A percentile compares a stretch with the other conserved stretches of the same genome.
phyloP scores from a whole-genome alignment of 2,113 vertebrate genomes.

The Perca flavescens region DNA sequence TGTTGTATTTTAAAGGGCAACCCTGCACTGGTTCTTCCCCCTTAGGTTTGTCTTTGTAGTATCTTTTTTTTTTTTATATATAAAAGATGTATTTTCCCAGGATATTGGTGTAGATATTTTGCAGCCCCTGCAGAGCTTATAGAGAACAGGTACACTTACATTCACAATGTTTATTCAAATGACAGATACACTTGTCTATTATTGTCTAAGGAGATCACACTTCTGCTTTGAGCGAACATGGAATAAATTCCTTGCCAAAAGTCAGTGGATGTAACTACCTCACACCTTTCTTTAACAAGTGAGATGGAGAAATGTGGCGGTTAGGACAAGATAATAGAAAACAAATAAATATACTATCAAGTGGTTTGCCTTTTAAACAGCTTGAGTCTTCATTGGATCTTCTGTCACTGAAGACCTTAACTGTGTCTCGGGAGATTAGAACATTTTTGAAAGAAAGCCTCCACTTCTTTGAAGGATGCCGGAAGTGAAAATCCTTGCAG shows the following conservation, averaged over 20 bases:
- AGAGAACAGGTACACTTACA: not conserved
- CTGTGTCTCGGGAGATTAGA: not conserved
- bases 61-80: not conserved
- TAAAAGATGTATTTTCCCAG: slow-evolving; percentile 30
- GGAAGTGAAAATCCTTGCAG: slow-evolving; percentile 38
- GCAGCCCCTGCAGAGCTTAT: not conserved
- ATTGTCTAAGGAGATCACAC: not conserved
- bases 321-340: not conserved
- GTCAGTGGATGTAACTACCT: not conserved
- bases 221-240: not conserved
- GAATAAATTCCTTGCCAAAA: not conserved
- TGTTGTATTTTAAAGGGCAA: slow-evolving; percentile 71
- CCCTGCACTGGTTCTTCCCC: slow-evolving; percentile 35
- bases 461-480: slow-evolving; percentile 41
- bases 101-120: slow-evolving; percentile 6
- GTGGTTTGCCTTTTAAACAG: not conserved
- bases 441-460: slow-evolving; percentile 24
- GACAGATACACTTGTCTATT: not conserved
- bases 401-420: slow-evolving; percentile 16
- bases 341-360: not conserved
- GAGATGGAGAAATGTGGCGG: not conserved
- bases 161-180: not conserved
- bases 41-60: not conserved
- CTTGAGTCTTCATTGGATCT: slow-evolving; percentile 30
- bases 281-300: not conserved